Conservation (phyloP, 2,113 vertebrate species). For the Lampris megalopsis region DNA sequence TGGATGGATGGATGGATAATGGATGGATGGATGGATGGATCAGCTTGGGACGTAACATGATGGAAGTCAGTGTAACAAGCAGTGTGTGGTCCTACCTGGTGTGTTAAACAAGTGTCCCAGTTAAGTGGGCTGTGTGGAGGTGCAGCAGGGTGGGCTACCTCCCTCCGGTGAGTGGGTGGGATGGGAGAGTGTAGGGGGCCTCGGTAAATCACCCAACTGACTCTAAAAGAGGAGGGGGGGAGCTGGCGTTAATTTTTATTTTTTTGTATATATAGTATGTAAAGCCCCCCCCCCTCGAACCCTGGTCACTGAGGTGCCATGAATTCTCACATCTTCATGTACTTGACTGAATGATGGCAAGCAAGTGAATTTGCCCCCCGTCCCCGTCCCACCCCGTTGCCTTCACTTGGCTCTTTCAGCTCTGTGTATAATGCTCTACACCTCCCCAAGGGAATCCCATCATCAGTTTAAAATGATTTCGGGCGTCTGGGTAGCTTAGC, state of each 20-base stretch:
- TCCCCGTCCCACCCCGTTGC: not conserved
- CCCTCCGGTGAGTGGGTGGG: slow-evolving; percentile 46
- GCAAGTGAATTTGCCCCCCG: slow-evolving; percentile 40
- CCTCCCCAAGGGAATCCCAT: not conserved
- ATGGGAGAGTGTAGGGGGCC: slow-evolving; percentile 39
- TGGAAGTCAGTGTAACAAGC: not conserved
- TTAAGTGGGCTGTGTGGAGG: not conserved
- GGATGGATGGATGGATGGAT: no score
- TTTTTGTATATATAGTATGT: slow-evolving; percentile 55
- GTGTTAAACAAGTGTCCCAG: no score
- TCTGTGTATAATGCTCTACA: not conserved
- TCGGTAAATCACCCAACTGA: slow-evolving; percentile 69
- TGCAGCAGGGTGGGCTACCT: not conserved
- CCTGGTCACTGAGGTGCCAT: slow-evolving; percentile 28
- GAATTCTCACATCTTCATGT: slow-evolving; percentile 63
- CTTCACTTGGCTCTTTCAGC: not conserved
- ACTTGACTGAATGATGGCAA: slow-evolving; percentile 56
- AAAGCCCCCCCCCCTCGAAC: slow-evolving; percentile 43
- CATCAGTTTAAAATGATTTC: not conserved
- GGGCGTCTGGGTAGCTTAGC: no score
- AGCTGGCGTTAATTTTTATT: slow-evolving; percentile 39
- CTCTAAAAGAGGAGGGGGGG: slow-evolving; percentile 43
- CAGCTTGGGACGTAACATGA: not conserved
- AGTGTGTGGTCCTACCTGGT: no score
- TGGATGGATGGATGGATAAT: no score